Percentiles rank a stretch among this genome's conserved stretches.
Conservation (phyloP, 2,888 invertebrate genomes). For the Parnassius glacialis region DNA sequence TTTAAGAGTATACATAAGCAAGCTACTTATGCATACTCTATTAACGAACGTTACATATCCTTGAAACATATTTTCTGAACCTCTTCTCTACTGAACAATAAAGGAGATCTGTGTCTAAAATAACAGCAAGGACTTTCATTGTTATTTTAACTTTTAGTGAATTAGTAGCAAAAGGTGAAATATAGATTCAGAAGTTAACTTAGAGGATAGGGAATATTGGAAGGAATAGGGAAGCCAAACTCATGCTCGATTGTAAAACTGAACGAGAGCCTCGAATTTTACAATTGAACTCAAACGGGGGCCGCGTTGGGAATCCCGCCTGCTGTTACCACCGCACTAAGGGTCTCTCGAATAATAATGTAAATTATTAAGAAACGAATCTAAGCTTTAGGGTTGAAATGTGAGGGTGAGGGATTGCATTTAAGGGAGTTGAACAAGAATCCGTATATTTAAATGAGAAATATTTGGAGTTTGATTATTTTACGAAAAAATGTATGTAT, state of each 20-base stretch:
- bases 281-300: conserved; percentile 11
- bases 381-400: conserved; percentile 7
- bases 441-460: too few relatives aligned
- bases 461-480: too few relatives aligned
- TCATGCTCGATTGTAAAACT: not conserved
- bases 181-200: not conserved
- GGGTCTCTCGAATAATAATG: conserved; percentile 7
- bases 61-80: too few relatives aligned
- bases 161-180: not conserved
- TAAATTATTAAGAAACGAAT: not conserved
- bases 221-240: not conserved
- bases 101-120: too few relatives aligned
- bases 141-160: too few relatives aligned
- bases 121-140: too few relatives aligned
- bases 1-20: too few relatives aligned
- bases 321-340: not conserved
- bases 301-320: conserved; percentile 7
- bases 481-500: too few relatives aligned
- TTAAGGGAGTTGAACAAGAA: not conserved
- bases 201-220: not conserved
- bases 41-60: too few relatives aligned
- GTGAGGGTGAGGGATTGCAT: conserved; percentile 10
- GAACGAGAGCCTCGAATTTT: not conserved
- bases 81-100: too few relatives aligned
- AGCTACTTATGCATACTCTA: too few relatives aligned